Evolutionary conservation across 53 echinoderm and acorn worm species (phyloP).

Genomic region (Paelopatides confundens): DNA sequence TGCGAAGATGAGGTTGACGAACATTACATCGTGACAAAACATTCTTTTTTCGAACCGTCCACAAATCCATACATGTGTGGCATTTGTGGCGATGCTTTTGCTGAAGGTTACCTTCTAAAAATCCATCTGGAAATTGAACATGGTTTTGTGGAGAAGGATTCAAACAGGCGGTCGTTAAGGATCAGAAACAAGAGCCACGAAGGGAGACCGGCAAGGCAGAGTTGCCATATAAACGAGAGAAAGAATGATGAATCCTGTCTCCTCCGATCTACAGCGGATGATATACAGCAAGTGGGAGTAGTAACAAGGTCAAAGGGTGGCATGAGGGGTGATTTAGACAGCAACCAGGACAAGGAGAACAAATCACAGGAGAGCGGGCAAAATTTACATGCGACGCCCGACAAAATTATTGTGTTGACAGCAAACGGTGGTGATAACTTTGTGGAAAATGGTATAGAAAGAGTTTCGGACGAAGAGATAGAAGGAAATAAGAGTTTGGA

Average conservation of each 20-base stretch:
- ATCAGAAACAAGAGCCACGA: not conserved
- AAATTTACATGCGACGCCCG: not conserved
- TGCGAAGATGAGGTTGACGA: constrained; percentile 5
- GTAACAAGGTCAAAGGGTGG: too few species aligned
- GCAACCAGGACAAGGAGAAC: constrained; percentile 30
- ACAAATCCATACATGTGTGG: constrained; percentile 48
- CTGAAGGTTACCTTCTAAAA: constrained; percentile 17
- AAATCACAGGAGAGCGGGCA: not conserved
- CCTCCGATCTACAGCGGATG: not conserved
- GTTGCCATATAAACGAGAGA: not conserved
- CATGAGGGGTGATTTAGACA: not conserved
- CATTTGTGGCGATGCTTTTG: constrained; percentile 37
- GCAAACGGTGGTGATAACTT: not conserved
- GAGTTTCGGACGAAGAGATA: not conserved
- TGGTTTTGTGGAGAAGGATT: constrained; percentile 31
- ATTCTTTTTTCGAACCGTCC: not conserved
- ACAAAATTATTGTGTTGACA: not conserved
- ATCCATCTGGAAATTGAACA: constrained; percentile 47
- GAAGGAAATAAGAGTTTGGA: not conserved
- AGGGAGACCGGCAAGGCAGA: not conserved
- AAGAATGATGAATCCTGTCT: not conserved
- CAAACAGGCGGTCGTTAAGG: not conserved
- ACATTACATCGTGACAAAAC: constrained; percentile 23
- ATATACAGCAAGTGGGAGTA: not conserved
- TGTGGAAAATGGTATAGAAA: not conserved